phyloP scores from a whole-genome alignment of 2,888 invertebrate genomes.

The Aromia moschata region DNA sequence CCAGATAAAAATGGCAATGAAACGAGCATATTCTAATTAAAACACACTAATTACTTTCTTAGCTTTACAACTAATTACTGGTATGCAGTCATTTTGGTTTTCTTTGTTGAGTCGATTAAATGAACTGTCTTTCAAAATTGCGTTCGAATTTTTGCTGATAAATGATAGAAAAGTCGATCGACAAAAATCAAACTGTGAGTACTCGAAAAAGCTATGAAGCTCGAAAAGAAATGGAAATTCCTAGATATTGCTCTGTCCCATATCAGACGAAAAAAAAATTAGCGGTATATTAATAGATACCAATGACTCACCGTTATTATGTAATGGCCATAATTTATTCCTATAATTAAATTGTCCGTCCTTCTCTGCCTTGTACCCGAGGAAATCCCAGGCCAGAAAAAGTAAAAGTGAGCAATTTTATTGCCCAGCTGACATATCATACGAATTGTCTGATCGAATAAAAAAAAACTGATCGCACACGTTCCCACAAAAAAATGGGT shows the following conservation, averaged over 20 bases:
- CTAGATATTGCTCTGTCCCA: neutral
- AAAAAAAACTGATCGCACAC: neutral
- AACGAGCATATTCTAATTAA: no score
- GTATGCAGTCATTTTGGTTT: no score
- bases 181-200: no score
- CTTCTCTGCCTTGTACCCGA: neutral
- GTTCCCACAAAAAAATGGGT: neutral
- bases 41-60: no score
- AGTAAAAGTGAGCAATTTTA: slow-evolving; percentile 18
- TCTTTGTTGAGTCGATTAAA: no score
- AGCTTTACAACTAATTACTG: no score
- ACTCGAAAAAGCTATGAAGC: no score
- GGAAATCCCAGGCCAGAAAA: slow-evolving; percentile 17
- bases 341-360: neutral
- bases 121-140: no score
- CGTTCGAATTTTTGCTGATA: no score
- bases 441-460: neutral
- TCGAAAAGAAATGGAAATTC: neutral
- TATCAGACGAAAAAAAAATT: neutral
- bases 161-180: no score
- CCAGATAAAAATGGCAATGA: neutral
- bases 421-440: slow-evolving; percentile 11
- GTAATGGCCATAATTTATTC: neutral
- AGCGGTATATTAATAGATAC: neutral
- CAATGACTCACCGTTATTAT: slow-evolving; percentile 7